phyloP scores from a whole-genome alignment of 2,113 vertebrate species.

The Xiphorhynchus elegans region DNA sequence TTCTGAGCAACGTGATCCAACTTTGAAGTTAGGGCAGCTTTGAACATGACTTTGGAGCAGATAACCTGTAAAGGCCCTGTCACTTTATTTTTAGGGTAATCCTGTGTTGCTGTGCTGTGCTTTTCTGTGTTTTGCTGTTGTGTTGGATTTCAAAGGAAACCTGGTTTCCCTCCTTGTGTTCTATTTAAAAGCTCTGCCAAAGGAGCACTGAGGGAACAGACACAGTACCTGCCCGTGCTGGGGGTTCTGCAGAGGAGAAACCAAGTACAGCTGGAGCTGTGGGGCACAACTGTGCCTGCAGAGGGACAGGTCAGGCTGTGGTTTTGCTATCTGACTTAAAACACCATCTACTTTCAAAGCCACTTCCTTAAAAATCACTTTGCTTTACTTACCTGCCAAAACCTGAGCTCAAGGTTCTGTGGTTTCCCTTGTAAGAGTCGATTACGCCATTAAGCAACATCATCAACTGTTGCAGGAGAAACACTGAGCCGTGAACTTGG shows the following conservation, averaged over 20 bases:
- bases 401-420: slow-evolving; percentile 15
- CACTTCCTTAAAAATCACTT: not conserved
- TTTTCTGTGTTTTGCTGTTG: not conserved
- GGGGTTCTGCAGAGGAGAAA: not conserved
- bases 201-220: not conserved
- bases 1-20: accelerated
- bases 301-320: not conserved
- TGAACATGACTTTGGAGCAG: accelerated
- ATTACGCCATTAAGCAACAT: not conserved
- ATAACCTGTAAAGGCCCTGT: not conserved
- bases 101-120: not conserved
- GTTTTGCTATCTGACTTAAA: not conserved
- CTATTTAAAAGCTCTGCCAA: not conserved
- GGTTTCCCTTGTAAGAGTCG: not conserved
- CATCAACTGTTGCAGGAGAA: slow-evolving; percentile 23
- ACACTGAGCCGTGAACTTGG: slow-evolving; percentile 29
- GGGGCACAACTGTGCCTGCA: not conserved
- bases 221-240: accelerated
- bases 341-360: not conserved
- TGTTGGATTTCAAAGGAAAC: not conserved
- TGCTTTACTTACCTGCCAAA: not conserved
- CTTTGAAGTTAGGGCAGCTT: not conserved
- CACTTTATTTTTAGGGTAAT: not conserved
- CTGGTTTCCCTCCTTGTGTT: not conserved
- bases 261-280: accelerated